phyloP scores from a whole-genome alignment of 2,888 invertebrate species.

The Pterostichus madidus region DNA sequence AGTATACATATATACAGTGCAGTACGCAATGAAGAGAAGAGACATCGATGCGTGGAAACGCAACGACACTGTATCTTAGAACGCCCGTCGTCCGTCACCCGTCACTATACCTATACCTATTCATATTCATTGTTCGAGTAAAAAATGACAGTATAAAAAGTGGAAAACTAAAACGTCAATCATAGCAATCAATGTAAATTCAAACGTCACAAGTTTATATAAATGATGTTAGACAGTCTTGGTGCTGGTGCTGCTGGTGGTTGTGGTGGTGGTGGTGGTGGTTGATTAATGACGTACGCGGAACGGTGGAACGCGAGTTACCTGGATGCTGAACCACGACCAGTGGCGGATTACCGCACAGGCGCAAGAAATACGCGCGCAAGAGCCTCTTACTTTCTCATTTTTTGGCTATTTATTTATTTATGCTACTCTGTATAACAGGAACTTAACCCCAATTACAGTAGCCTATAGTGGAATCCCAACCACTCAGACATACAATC shows the following conservation, averaged over 20 bases:
- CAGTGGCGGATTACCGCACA: no score
- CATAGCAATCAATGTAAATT: conserved; percentile 77
- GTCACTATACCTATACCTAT: conserved; percentile 1
- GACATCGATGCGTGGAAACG: conserved; percentile 55
- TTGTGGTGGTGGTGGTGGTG: conserved; percentile 65
- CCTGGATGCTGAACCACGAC: conserved; percentile 22
- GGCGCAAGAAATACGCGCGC: no score
- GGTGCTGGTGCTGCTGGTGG: conserved; percentile 11
- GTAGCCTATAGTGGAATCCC: no score
- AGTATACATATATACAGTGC: not conserved
- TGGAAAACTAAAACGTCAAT: conserved; percentile 73
- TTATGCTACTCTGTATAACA: no score
- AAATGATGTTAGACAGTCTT: conserved; percentile 76
- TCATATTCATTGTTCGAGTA: conserved; percentile 57
- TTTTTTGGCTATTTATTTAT: no score
- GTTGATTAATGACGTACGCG: conserved; percentile 64
- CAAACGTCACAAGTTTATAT: conserved; percentile 77
- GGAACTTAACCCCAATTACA: no score
- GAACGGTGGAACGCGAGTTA: conserved; percentile 39
- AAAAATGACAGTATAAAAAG: conserved; percentile 70
- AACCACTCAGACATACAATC: no score
- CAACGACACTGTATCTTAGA: not conserved
- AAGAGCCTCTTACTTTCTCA: no score
- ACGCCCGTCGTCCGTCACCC: not conserved
- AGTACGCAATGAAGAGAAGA: not conserved